Evolutionary conservation across 1,140 invertebrate genomes (phyloP), one percentile per base, ranked within the genome.

Genomic region (Lutraria rhynchaena): DNA sequence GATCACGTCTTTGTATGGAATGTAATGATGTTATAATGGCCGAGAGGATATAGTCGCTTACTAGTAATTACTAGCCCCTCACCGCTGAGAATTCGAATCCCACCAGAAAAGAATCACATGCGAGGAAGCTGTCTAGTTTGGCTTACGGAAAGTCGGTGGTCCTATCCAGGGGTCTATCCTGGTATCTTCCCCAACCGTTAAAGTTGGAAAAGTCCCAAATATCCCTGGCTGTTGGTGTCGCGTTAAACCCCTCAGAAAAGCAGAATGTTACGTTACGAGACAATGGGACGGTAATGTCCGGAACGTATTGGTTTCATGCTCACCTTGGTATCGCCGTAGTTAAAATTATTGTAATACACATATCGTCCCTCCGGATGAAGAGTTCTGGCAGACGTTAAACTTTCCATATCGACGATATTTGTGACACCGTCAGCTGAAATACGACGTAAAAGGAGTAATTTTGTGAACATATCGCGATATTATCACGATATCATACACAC

Each of bases 301-400:
- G 31, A n/a, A 33, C 4, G 15, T 58, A 9, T 37, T n/a, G 11
- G n/a, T 49, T 49, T 13, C 11, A n/a, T n/a, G 2, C 49, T 3
- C 57, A 83, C 82, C 73, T 71, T 57, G 22, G 53, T 61, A 19
- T 67, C 63, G 0, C 74, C 74, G 27, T 78, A 61, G 22, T 33
- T 63, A 24, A 53, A 73, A n/a, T 61, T 41, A 24, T 73, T 70
- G 35, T 71, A 83, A 27, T 53, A 67, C 24, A 83, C 24, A 49
- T 71, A 57, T 51, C 33, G 71, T 9, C 58, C 41, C 1, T 58
- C 46, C 1, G 55, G 46, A 49, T 77, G 74, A 22, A 60, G 44
- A 3, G 74, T 63, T 29, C 19, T 71, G 3, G 35, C 51, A 27
- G 55, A 63, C 24, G 17, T 49, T 5, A 19, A 19, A 4, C 1